A percentile compares a stretch with the other conserved stretches of the same genome.
Conservation (phyloP, 2,797 vertebrate genomes). For the Thaleichthys pacificus region DNA sequence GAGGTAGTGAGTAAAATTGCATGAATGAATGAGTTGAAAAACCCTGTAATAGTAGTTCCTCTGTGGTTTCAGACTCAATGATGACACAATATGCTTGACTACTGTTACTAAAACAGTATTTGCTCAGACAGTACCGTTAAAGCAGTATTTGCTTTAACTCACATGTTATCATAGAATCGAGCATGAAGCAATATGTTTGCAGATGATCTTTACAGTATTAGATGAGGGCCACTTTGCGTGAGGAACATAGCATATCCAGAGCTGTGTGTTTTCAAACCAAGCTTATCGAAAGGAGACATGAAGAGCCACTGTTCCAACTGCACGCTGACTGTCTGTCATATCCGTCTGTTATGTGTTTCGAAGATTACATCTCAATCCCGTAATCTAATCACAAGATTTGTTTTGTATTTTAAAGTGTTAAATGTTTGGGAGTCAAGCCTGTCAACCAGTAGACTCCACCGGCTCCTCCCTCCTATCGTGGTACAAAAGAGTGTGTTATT, state of each 20-base stretch:
- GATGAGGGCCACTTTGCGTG: too few species aligned
- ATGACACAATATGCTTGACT: neutral
- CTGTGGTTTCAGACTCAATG: neutral
- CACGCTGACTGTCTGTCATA: too few species aligned
- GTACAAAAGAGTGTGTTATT: constrained; percentile 2
- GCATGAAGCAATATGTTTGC: neutral
- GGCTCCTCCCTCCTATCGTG: constrained; percentile 15
- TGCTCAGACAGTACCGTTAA: neutral
- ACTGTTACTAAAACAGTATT: neutral
- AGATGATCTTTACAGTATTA: neutral
- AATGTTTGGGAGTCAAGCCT: neutral
- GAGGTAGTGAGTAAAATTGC: constrained; percentile 53
- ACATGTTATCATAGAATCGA: neutral
- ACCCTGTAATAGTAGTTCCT: neutral
- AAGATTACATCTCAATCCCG: too few species aligned
- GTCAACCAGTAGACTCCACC: too few species aligned
- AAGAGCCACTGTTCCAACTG: too few species aligned
- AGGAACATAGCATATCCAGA: too few species aligned
- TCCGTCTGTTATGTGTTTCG: too few species aligned
- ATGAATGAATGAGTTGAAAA: neutral
- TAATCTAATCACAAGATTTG: too few species aligned
- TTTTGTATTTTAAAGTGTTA: too few species aligned
- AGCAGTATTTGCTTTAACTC: neutral
- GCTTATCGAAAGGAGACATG: too few species aligned
- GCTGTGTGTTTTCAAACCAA: too few species aligned